Conservation (phyloP, 2,113 vertebrate genomes). For the Mirounga angustirostris region DNA sequence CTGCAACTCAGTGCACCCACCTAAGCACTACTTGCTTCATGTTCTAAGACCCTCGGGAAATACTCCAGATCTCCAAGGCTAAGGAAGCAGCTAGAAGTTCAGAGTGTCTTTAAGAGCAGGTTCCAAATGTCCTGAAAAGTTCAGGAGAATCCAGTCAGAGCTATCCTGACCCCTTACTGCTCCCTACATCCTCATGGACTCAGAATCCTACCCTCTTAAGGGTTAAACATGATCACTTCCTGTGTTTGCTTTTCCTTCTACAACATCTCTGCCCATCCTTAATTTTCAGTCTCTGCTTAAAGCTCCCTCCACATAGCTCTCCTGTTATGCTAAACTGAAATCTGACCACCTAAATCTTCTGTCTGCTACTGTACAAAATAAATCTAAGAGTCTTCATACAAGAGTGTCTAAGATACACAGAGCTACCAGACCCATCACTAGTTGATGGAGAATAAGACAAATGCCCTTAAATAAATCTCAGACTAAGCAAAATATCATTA, state of each 20-base stretch:
- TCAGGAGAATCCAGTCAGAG: not conserved
- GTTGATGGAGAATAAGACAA: not conserved
- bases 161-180: not conserved
- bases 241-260: not conserved
- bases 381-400: not conserved
- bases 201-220: not conserved
- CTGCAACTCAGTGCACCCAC: not conserved
- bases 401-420: not conserved
- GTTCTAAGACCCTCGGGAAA: not conserved
- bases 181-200: not conserved
- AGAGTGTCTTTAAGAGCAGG: not conserved
- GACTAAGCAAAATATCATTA: constrained; percentile 4
- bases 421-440: not conserved
- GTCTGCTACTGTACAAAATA: not conserved
- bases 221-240: not conserved
- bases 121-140: not conserved
- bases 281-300: not conserved
- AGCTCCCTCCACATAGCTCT: not conserved
- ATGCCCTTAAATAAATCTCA: not conserved
- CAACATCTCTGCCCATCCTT: not conserved
- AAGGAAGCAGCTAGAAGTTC: not conserved
- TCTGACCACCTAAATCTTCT: not conserved
- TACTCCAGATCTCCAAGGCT: not conserved
- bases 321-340: not conserved
- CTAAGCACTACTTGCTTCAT: not conserved